Conservation (phyloP, 2,888 invertebrate species). For the Hydropsyche betteni region DNA sequence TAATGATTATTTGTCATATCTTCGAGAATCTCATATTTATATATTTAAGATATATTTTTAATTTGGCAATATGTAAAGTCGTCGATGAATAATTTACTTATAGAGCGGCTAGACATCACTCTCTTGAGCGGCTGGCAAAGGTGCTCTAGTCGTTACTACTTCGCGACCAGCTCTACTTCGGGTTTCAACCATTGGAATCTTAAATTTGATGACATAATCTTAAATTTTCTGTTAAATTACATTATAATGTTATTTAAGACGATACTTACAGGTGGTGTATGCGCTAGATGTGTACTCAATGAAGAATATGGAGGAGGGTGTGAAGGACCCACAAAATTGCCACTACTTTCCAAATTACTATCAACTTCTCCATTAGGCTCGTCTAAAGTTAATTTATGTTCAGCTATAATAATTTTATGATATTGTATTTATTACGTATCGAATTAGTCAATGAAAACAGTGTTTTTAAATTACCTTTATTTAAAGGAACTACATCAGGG, state of each 20-base stretch:
- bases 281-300: constrained; percentile 40
- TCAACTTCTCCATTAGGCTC: constrained; percentile 38
- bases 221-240: too few species aligned
- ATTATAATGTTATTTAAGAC: background rate
- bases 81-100: constrained; percentile 15
- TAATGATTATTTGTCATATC: constrained; percentile 38
- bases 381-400: constrained; percentile 45
- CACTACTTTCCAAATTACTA: constrained; percentile 33
- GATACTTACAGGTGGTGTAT: constrained; percentile 44
- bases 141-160: constrained; percentile 76
- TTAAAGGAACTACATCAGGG: constrained; percentile 88
- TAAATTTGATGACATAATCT: background rate
- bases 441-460: constrained; percentile 18
- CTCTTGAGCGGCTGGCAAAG: constrained; percentile 75
- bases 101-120: constrained; percentile 70
- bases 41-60: constrained; percentile 30
- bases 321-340: constrained; percentile 42
- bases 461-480: constrained; percentile 73
- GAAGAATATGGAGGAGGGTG: constrained; percentile 49
- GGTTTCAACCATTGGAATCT: constrained; percentile 38
- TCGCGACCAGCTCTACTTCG: constrained; percentile 61
- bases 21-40: constrained; percentile 17
- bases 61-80: constrained; percentile 39
- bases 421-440: background rate
- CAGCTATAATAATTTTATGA: background rate